phyloP scores from a whole-genome alignment of 2,888 invertebrate species.

The Gymnocheta viridis region DNA sequence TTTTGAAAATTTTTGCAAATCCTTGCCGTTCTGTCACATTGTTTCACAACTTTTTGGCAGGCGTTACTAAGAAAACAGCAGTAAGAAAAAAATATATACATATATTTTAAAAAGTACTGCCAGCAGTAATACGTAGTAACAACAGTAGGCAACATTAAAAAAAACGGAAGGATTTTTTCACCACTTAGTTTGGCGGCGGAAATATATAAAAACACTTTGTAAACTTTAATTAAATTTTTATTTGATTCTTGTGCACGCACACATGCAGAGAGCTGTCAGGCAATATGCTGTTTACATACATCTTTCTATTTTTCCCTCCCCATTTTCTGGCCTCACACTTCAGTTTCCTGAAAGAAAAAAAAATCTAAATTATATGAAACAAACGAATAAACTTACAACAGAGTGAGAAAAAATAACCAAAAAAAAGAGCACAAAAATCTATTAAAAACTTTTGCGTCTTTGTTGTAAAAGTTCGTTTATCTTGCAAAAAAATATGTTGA shows the following conservation, averaged over 20 bases:
- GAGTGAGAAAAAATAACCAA: constrained; percentile 34
- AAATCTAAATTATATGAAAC: constrained; percentile 28
- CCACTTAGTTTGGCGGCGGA: constrained; percentile 21
- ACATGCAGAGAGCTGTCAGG: constrained; percentile 55
- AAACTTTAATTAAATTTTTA: constrained; percentile 69
- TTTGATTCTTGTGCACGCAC: constrained; percentile 52
- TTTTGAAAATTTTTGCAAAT: constrained; percentile 49
- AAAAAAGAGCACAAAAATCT: constrained; percentile 24
- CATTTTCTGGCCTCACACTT: constrained; percentile 15
- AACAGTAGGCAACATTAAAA: constrained; percentile 27
- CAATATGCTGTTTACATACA: too few species aligned
- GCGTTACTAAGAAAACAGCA: constrained; percentile 2
- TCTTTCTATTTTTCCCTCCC: not conserved
- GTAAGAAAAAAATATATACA: not conserved
- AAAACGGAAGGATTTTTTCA: constrained; percentile 22
- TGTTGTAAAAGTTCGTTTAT: constrained; percentile 15
- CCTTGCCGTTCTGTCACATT: constrained; percentile 5
- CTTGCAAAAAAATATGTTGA: constrained; percentile 23
- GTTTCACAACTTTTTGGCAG: constrained; percentile 51
- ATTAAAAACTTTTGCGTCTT: constrained; percentile 58
- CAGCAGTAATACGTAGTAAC: constrained; percentile 24
- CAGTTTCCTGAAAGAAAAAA: not conserved
- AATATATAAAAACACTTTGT: constrained; percentile 59
- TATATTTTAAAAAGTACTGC: not conserved
- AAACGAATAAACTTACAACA: constrained; percentile 6